Evolutionary conservation across 2,797 vertebrate species (phyloP).

Genomic region (Phataginus tricuspis): DNA sequence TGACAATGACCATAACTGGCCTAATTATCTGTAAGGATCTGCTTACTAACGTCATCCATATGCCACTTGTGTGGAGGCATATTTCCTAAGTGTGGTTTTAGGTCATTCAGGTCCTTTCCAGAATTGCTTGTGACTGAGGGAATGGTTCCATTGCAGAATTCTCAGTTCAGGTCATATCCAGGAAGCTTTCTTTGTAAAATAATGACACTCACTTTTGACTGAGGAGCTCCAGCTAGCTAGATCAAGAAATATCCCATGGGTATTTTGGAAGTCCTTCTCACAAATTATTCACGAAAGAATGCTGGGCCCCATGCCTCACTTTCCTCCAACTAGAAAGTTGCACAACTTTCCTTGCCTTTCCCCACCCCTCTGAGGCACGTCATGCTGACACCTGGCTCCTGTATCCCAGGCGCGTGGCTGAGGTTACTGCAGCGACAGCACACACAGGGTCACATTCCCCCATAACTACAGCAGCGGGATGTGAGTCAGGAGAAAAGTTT

Average conservation of each 20-base stretch:
- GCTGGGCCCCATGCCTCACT: neutral
- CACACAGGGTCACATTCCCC: conserved; percentile 41
- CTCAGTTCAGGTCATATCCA: neutral
- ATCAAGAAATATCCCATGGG: neutral
- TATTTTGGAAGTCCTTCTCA: neutral
- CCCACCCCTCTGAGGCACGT: neutral
- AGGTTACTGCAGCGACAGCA: conserved; percentile 74
- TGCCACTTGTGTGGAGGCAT: neutral
- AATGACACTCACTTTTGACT: neutral
- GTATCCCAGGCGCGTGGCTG: neutral
- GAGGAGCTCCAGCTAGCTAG: neutral
- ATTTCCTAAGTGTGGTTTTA: neutral
- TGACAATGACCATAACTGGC: neutral
- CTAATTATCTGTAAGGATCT: neutral
- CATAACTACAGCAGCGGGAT: conserved; percentile 10
- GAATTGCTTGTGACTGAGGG: neutral
- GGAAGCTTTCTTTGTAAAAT: neutral
- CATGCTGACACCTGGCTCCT: conserved; percentile 48
- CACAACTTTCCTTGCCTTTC: neutral
- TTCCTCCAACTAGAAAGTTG: neutral
- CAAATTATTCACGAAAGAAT: neutral
- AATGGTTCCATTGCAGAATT: neutral
- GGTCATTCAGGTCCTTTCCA: neutral
- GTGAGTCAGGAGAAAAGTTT: conserved; percentile 77
- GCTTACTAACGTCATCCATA: neutral